Percentiles rank a stretch among this genome's conserved stretches.
These are phyloP conservation scores for Haliaeetus leucogaster DNA, from an alignment of 2,113 vertebrate species.

Conservation along the genomic window DNA sequence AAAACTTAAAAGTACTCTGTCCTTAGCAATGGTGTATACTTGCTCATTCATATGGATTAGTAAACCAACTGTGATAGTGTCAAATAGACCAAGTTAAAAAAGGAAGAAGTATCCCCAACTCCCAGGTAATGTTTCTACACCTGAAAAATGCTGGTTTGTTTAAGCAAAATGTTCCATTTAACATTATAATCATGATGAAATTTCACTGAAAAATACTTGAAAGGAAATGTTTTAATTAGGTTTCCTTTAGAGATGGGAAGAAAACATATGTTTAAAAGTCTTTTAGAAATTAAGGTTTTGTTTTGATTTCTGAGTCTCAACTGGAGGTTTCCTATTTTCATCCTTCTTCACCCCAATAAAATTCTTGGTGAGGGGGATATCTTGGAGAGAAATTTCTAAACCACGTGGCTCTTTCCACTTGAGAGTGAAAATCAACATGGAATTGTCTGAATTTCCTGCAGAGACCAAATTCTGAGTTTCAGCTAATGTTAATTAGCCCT, in stretches of 20 bases:
- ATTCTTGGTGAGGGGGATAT: background rate
- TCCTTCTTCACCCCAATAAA: background rate
- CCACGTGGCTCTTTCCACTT: background rate
- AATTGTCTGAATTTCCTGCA: background rate
- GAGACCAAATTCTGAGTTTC: background rate
- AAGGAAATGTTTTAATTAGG: background rate
- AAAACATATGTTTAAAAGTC: background rate
- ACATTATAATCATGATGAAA: background rate
- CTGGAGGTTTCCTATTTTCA: background rate
- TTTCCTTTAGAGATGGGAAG: background rate
- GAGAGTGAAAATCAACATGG: background rate
- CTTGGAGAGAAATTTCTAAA: background rate
- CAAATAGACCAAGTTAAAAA: background rate
- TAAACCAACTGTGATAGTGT: background rate
- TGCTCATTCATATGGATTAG: background rate
- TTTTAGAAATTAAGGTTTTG: background rate
- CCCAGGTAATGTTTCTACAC: background rate
- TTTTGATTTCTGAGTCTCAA: background rate
- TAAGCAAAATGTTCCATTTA: background rate
- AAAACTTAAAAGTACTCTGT: background rate
- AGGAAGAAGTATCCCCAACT: background rate
- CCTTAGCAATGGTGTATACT: background rate
- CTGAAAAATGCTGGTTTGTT: background rate
- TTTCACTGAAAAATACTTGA: background rate
- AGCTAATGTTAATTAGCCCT: background rate